Base-by-base conservation (phyloP, 1,140 invertebrate genomes). In the Leptonema lineaticorne region DNA sequence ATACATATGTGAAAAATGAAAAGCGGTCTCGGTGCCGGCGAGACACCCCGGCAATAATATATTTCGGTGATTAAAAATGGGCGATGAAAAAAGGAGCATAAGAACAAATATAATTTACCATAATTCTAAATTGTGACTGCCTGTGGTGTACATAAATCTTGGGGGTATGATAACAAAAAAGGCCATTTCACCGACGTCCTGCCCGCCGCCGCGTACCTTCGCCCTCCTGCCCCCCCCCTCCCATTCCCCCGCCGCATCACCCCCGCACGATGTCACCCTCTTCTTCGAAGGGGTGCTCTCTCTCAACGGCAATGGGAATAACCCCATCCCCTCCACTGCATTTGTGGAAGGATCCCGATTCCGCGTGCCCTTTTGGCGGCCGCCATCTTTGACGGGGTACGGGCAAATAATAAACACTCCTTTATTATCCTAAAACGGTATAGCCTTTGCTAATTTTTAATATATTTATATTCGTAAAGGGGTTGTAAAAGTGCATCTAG, bases 71-170 rank as follows among this genome's bases (percentile, higher is more conserved):
- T 71, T 71, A 69, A 71, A 71, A 71, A 66, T 63, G 58, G 69
- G 58, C 65, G 66, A 65, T 67, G 69, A 70, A 67, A 67, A 56
- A 60, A 71, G n/a, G 66, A 62, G 70, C 70, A 71, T 71, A 71
- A 71, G 70, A 71, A 71, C 70, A 71, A 71, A 71, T 71, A 71
- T 71, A 71, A 71, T 71, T 71, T 71, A 69, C 70, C 70, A 71
- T 71, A 71, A 71, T 71, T 71, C 70, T 71, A 71, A 71, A 71
- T 71, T 71, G 70, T 71, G 70, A 71, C 70, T 71, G 70, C 70
- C 70, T 71, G 70, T 71, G 70, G 70, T 71, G 70, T 71, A 69
- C 69, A 71, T 71, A 71, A 71, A 71, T 71, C 70, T 71, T 71
- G 67, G 70, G 69, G 65, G 70, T 71, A 71, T 71, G 70, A 71